Percentiles rank a stretch among this genome's conserved stretches.
phyloP scores from a whole-genome alignment of 1,140 invertebrate species.

The Heterodera carotae region DNA sequence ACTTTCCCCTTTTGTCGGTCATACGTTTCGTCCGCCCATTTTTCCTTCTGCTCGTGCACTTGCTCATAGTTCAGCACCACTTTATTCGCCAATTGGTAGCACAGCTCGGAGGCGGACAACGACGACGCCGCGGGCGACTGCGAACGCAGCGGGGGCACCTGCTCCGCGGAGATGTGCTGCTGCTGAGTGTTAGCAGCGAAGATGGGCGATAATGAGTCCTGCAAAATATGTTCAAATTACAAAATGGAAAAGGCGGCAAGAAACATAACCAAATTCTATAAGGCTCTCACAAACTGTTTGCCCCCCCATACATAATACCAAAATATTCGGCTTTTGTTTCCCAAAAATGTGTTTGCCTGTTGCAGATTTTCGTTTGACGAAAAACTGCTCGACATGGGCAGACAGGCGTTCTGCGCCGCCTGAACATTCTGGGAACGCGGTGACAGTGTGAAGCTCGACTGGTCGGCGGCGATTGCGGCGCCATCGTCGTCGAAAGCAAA shows the following conservation, averaged over 20 bases:
- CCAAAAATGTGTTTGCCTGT: no score
- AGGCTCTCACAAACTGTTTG: no score
- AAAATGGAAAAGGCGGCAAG: not conserved
- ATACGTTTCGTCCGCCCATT: not conserved
- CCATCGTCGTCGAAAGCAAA: not conserved
- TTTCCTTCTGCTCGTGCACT: not conserved
- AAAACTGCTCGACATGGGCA: not conserved
- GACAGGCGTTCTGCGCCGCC: not conserved
- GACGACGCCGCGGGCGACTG: not conserved
- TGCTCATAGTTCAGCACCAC: not conserved
- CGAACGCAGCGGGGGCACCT: not conserved
- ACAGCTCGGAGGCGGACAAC: not conserved
- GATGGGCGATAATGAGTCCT: not conserved
- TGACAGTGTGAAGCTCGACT: not conserved
- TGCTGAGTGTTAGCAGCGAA: no score
- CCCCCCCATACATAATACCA: no score
- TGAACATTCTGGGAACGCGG: not conserved
- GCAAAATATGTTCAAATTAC: not conserved
- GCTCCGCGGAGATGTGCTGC: not conserved
- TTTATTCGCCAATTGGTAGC: not conserved
- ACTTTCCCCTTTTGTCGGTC: no score
- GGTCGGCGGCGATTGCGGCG: not conserved
- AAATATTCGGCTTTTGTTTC: no score
- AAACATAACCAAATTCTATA: no score
- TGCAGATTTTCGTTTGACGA: not conserved